A percentile compares a stretch with the other conserved stretches of the same genome.
phyloP scores from a whole-genome alignment of 2,797 vertebrate genomes.

The Echiichthys vipera region DNA sequence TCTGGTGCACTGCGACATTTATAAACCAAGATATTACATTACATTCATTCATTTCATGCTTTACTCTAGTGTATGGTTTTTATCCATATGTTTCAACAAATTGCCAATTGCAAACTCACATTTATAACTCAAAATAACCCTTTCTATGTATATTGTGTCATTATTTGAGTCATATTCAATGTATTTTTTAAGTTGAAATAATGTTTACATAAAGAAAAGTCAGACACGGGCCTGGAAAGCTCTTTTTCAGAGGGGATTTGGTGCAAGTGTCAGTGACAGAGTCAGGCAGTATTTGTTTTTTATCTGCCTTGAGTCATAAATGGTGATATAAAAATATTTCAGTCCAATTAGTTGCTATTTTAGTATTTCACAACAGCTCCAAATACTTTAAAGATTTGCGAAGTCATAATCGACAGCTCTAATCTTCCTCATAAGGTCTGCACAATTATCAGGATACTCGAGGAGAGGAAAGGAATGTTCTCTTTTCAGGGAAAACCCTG shows the following conservation, averaged over 20 bases:
- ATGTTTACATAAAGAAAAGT: neutral
- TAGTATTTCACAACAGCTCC: slow-evolving; percentile 11
- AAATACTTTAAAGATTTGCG: slow-evolving; percentile 31
- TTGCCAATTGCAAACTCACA: neutral
- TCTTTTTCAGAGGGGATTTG: neutral
- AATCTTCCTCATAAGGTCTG: slow-evolving; percentile 33
- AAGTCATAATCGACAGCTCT: slow-evolving; percentile 47
- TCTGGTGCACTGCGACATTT: neutral
- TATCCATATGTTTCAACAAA: neutral
- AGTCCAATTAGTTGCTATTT: slow-evolving; percentile 26
- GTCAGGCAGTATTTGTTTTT: neutral
- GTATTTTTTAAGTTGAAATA: neutral
- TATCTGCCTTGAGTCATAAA: neutral
- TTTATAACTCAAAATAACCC: neutral
- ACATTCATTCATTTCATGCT: too few relatives aligned
- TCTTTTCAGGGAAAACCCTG: neutral
- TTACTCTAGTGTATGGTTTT: too few relatives aligned
- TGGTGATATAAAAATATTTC: slow-evolving; percentile 5
- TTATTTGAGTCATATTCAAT: neutral
- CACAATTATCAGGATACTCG: slow-evolving; percentile 14
- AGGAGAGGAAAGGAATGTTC: slow-evolving; percentile 19
- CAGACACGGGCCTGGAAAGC: neutral
- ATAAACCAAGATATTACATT: too few relatives aligned
- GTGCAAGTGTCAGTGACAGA: slow-evolving; percentile 1
- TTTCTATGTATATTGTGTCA: neutral